These are phyloP conservation scores for Celastrina argiolus DNA, from an alignment of 2,888 invertebrate genomes.

Conservation along the genomic window DNA sequence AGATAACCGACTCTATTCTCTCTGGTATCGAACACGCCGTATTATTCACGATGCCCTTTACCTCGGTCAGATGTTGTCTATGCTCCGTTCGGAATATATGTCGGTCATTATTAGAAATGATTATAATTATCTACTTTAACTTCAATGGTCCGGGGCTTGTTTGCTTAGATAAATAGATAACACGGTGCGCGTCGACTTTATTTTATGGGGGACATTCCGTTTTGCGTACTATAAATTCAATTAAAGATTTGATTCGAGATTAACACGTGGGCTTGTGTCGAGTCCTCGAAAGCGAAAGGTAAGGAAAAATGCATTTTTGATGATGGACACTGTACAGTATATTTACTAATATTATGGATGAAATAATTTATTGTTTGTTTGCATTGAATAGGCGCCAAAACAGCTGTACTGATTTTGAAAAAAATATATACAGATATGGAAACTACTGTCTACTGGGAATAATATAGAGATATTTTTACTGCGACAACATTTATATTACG, in stretches of 20 bases:
- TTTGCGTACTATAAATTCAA: background rate
- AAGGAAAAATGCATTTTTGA: too few relatives aligned
- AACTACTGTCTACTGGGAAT: too few relatives aligned
- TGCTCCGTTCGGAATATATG: conserved; percentile 36
- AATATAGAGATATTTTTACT: too few relatives aligned
- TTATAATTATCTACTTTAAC: conserved; percentile 36
- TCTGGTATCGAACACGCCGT: conserved; percentile 53
- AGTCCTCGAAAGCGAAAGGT: too few relatives aligned
- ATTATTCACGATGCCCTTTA: conserved; percentile 65
- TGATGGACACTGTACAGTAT: too few relatives aligned
- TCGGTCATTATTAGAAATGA: conserved; percentile 39
- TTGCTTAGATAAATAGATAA: conserved; percentile 29
- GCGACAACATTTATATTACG: too few relatives aligned
- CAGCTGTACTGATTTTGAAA: too few relatives aligned
- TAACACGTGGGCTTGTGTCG: too few relatives aligned
- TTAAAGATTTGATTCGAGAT: background rate
- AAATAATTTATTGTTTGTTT: too few relatives aligned
- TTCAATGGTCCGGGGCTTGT: conserved; percentile 27
- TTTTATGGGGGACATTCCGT: conserved; percentile 8
- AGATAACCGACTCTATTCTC: conserved; percentile 64
- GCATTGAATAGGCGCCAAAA: too few relatives aligned
- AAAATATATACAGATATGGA: too few relatives aligned
- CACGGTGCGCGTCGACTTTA: conserved; percentile 25
- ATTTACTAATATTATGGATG: too few relatives aligned
- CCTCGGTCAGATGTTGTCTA: conserved; percentile 41